These are phyloP conservation scores for Venusia cambrica DNA, from an alignment of 2,888 invertebrate species.

Conservation along the genomic window DNA sequence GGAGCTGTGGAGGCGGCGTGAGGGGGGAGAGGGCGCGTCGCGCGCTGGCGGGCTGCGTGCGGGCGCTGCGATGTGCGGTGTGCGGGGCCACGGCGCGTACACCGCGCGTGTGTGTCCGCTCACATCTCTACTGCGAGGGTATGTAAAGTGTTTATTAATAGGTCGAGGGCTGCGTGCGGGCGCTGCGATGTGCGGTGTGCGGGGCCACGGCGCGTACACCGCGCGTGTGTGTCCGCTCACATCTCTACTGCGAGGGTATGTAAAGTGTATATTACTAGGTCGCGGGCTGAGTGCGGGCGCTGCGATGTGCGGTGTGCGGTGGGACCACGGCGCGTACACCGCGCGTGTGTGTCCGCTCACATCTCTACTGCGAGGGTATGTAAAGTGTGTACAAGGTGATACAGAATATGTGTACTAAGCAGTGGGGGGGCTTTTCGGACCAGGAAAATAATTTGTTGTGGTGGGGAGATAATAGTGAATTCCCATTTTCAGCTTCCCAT, in stretches of 20 bases:
- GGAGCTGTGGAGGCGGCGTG: conserved; percentile 67
- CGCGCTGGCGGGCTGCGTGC: conserved; percentile 56
- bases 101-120: conserved; percentile 53
- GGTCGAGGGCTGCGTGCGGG: conserved; percentile 54
- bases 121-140: conserved; percentile 69
- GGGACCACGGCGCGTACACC: conserved; percentile 61
- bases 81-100: conserved; percentile 65
- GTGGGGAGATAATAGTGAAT: too few species aligned
- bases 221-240: conserved; percentile 57
- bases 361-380: conserved; percentile 63
- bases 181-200: conserved; percentile 64
- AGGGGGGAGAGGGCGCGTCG: conserved; percentile 62
- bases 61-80: conserved; percentile 61
- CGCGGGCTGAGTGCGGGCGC: conserved; percentile 55
- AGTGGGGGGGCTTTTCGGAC: too few species aligned
- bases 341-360: conserved; percentile 57
- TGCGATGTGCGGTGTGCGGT: conserved; percentile 65
- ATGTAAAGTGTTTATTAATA: too few species aligned
- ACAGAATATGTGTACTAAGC: too few species aligned
- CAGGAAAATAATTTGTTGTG: too few species aligned
- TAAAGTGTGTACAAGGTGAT: too few species aligned
- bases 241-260: conserved; percentile 63
- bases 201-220: conserved; percentile 61
- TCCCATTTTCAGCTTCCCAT: too few species aligned
- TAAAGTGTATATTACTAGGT: too few species aligned